phyloP scores from a whole-genome alignment of 2,888 invertebrate genomes.

The Agrotis clavis region DNA sequence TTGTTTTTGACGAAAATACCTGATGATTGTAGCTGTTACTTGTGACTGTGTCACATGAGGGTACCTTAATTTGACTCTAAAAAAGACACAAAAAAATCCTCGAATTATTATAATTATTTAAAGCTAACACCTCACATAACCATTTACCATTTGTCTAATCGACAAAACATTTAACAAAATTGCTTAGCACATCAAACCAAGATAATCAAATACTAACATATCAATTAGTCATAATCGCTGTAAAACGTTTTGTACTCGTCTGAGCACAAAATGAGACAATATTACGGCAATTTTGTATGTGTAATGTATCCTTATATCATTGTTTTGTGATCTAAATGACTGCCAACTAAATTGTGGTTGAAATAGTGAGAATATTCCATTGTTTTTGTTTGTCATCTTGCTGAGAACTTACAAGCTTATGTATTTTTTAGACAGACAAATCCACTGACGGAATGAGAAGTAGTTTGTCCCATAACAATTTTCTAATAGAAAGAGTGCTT shows the following conservation, averaged over 20 bases:
- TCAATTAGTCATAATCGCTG: slow-evolving; percentile 16
- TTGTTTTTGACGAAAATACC: slow-evolving; percentile 49
- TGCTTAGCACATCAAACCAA: neutral
- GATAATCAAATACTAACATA: slow-evolving; percentile 23
- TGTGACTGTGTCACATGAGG: too few relatives aligned
- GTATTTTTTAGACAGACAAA: too few relatives aligned
- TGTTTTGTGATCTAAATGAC: slow-evolving; percentile 55
- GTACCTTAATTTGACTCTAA: too few relatives aligned
- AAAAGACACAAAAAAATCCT: too few relatives aligned
- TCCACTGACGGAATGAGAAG: too few relatives aligned
- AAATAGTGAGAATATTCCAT: slow-evolving; percentile 31
- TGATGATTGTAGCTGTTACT: slow-evolving; percentile 30
- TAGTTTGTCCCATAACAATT: too few relatives aligned
- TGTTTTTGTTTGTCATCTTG: slow-evolving; percentile 23
- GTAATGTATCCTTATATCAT: slow-evolving; percentile 56
- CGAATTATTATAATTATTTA: too few relatives aligned
- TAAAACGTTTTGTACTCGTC: slow-evolving; percentile 57
- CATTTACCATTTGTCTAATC: neutral
- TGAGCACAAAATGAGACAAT: slow-evolving; percentile 30
- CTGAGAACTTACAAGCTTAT: neutral
- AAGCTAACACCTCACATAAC: neutral
- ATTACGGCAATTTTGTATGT: slow-evolving; percentile 50
- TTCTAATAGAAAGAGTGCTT: too few relatives aligned
- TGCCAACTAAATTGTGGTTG: slow-evolving; percentile 36
- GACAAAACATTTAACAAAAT: slow-evolving; percentile 2